Percentiles rank a stretch among this genome's conserved stretches.
phyloP scores from a whole-genome alignment of 2,113 vertebrate species.

The Potamarius usumacintae region DNA sequence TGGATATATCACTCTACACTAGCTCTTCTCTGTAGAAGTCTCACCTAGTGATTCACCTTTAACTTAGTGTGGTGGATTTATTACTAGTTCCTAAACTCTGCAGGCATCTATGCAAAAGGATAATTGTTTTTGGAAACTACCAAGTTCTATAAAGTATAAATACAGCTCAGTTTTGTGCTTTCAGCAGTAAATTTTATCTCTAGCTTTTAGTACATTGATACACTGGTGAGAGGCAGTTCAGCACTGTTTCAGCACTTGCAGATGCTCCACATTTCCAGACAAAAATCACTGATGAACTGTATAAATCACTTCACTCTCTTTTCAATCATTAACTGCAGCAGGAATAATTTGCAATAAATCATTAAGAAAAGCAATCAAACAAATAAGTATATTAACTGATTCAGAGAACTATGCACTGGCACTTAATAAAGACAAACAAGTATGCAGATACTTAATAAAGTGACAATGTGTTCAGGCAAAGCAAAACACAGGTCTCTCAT shows the following conservation, averaged over 20 bases:
- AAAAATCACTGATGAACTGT: neutral
- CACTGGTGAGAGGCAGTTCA: neutral
- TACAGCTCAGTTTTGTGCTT: constrained; percentile 29
- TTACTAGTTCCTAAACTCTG: constrained; percentile 26
- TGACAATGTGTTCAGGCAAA: constrained; percentile 12
- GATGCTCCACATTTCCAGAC: neutral
- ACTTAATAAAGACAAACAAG: neutral
- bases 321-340: neutral
- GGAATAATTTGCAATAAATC: constrained; percentile 42
- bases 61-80: constrained; percentile 25
- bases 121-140: constrained; percentile 48
- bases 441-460: neutral
- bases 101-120: neutral
- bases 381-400: constrained; percentile 48
- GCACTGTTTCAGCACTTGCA: neutral
- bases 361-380: constrained; percentile 40
- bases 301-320: too few relatives aligned
- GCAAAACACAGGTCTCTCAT: neutral
- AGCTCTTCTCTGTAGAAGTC: constrained; percentile 36
- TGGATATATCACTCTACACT: neutral
- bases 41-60: constrained; percentile 45
- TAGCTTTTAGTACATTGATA: constrained; percentile 9
- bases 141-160: constrained; percentile 42
- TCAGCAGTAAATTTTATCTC: constrained; percentile 18
- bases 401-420: constrained; percentile 27